These are phyloP conservation scores for Pseudorhombus dupliciocellatus DNA, from an alignment of 2,113 vertebrate species.

Conservation along the genomic window DNA sequence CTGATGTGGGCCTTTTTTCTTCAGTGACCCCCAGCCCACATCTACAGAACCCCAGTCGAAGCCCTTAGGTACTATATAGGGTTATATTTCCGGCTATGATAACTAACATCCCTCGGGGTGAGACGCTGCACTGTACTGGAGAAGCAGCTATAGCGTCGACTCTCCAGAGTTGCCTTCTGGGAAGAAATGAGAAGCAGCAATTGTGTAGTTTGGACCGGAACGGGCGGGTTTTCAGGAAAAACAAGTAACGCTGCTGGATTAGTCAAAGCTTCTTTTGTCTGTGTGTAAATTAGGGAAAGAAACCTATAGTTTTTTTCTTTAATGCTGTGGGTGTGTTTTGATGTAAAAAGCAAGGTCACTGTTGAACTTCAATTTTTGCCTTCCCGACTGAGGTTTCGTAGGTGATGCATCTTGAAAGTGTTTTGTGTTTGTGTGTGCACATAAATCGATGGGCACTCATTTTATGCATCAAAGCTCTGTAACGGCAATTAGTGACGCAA, in stretches of 20 bases:
- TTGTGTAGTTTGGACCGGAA: background rate
- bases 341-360: background rate
- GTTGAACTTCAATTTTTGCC: background rate
- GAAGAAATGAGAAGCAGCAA: slow-evolving; percentile 36
- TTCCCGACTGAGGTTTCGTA: background rate
- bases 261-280: background rate
- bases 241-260: background rate
- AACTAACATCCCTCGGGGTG: slow-evolving; percentile 15
- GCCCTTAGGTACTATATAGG: slow-evolving; percentile 17
- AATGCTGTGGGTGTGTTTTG: background rate
- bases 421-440: background rate
- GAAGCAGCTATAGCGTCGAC: slow-evolving; percentile 26
- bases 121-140: slow-evolving; percentile 8
- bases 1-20: background rate
- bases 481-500: slow-evolving; percentile 22
- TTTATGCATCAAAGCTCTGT: background rate
- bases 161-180: slow-evolving; percentile 27
- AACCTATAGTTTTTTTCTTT: background rate
- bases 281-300: background rate
- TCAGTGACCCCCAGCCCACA: slow-evolving; percentile 2
- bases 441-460: background rate
- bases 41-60: slow-evolving; percentile 6
- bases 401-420: background rate
- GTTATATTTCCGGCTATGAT: slow-evolving; percentile 28
- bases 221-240: background rate